A percentile compares a stretch with the other conserved stretches of the same genome.
phyloP scores from a whole-genome alignment of 2,797 vertebrate species.

The Aeoliscus strigatus region DNA sequence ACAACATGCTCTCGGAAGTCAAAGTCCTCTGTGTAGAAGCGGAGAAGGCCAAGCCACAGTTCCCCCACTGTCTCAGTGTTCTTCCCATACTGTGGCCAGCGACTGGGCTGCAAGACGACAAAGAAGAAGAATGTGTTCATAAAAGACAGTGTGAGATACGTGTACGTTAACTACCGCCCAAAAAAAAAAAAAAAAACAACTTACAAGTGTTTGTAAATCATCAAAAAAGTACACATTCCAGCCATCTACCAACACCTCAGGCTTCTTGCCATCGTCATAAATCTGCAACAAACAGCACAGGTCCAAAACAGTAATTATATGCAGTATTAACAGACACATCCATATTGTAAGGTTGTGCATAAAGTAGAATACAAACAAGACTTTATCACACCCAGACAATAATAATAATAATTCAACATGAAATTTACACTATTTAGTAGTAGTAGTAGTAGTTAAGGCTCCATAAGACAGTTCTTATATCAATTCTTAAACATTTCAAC shows the following conservation, averaged over 20 bases:
- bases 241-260: constrained; percentile 86
- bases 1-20: constrained; percentile 95
- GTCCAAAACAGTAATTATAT: background rate
- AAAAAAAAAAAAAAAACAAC: constrained; percentile 38
- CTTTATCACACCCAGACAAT: too few relatives aligned
- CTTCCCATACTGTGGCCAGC: constrained; percentile 82
- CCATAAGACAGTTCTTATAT: too few relatives aligned
- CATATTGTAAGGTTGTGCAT: background rate
- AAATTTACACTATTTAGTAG: too few relatives aligned
- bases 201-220: constrained; percentile 82
- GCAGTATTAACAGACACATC: background rate
- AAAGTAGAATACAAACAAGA: too few relatives aligned
- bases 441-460: too few relatives aligned
- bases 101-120: constrained; percentile 70
- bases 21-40: constrained; percentile 94
- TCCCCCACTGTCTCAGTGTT: constrained; percentile 88
- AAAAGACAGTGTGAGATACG: background rate
- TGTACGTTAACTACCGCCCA: background rate
- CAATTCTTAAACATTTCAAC: too few relatives aligned
- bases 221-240: constrained; percentile 95
- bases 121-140: background rate
- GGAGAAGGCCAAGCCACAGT: constrained; percentile 91
- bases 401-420: too few relatives aligned
- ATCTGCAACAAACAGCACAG: constrained; percentile 75
- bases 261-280: constrained; percentile 80